Base-by-base conservation (phyloP, 2,888 invertebrate genomes). In the Latrodectus elegans region DNA sequence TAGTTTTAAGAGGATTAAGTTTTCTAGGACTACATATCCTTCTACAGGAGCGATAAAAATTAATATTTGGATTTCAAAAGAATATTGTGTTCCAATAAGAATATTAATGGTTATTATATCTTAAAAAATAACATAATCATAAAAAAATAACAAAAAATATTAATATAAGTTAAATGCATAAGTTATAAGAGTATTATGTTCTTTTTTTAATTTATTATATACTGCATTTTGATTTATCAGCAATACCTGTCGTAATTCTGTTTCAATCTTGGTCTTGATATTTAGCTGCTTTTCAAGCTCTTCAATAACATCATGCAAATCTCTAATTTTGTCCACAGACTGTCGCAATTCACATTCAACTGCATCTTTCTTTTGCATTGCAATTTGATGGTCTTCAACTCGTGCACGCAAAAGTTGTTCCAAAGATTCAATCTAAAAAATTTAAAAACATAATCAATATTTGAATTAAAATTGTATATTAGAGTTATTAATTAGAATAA, bases 201-300 rank as follows among this genome's bases (percentile, higher is more conserved):
- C 0, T 38, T 38, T 38, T 6, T 38, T 38, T 22, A 22, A 22
- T 22, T 22, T 22, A 4, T 38, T 0, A 38, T 38, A 38, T 38
- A 38, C 38, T 38, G 38, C 38, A 38, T 38, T 38, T 38, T 38
- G 38, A 38, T 38, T 38, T 38, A 38, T 38, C 38, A 38, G 38
- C 3, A 38, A 38, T 51, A 95, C 94, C 90, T 93, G 93, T 85
- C 94, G 92, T 60, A 95, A 93, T 83, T 95, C 94, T 0, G 92
- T 92, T 91, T 96, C 96, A 73, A 94, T 94, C 0, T 93, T 92
- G 0, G 93, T 93, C 91, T 95, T 95, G 14, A 93, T 93, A 91
- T 96, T 95, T 0, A 96, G 92, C 91, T 97, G 96, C 0, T 93
- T 93, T 91, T 97, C 97, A 67, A 96, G 92, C 90, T 95, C 95